Base-by-base conservation (phyloP, 2,888 invertebrate genomes). In the Parnassius glacialis region DNA sequence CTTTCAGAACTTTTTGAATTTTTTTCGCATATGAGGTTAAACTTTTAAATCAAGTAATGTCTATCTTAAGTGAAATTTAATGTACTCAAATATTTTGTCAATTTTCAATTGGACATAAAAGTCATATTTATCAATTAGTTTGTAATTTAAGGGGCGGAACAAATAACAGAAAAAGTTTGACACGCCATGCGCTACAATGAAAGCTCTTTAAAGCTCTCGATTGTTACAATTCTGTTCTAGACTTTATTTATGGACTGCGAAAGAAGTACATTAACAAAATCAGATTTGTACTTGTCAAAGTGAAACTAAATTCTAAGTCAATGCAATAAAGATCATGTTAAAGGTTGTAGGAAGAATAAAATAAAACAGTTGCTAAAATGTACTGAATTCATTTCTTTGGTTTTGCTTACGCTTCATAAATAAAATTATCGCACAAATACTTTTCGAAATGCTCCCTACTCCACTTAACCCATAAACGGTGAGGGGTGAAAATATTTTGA, bases 401-500 rank as follows among this genome's bases (percentile, higher is more conserved):
- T 78, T 13, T 78, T 71, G 75, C 81, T 84, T 83, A 90, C 84
- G 90, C 81, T 73, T 77, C 89, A 89, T 90, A 90, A 90, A 90
- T 90, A 83, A 85, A 89, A 89, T 89, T 90, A 81, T 74, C 72
- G 67, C 72, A 74, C 73, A 79, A 79, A 76, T 84, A 82, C 74
- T 73, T 78, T 78, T 83, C 81, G 81, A 83, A 75, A 80, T 68
- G 70, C 69, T 71, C 73, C 79, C 78, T 74, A 86, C 85, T 87
- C 84, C 83, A 85, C 80, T 86, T 86, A 87, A 83, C 84, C 82
- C 77, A 70, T 81, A 82, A 80, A 82, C 73, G 72, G 73, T 60
- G 74, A 78, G 83, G 87, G 84, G 76, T 74, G 74, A 83, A 80
- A 87, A 88, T 90, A 85, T 90, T 90, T 80, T 88, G 90, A 89